Evolutionary conservation across 2,888 invertebrate species (phyloP), one percentile per base, ranked within the genome.

Genomic region (Sesamia inferens): DNA sequence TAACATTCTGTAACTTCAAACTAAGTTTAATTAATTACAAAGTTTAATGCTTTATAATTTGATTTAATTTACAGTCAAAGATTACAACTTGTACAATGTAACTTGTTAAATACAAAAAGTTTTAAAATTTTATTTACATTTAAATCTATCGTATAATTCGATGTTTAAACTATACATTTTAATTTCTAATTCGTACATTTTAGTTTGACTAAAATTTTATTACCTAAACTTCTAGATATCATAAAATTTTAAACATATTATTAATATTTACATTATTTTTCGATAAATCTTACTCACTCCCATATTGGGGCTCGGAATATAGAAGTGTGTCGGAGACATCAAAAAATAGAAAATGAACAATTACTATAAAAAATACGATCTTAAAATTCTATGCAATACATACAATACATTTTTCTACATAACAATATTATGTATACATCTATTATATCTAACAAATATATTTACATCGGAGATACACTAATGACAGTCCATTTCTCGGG

Each of bases 261-360:
- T 61, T 59, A 69, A 67, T 84, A 86, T 71, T 72, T 76, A 77
- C 71, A 78, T 82, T 59, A 58, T 77, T 74, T 79, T 79, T 85
- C 73, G 78, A 85, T 85, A 80, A 77, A 54, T 88, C 87, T 76
- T n/a, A 78, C 79, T 63, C 75, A 81, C 62, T 85, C 83, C 88
- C 85, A 90, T 90, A 92, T 90, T 89, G 84, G 92, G 92, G 92
- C 92, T 92, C 92, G 70, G 83, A 90, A 91, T 89, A 92, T 87
- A 86, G 90, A 90, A 89, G 78, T 82, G 76, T 69, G 85, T 78
- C 71, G 86, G 87, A 87, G 86, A 86, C 80, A 78, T 83, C 72
- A 76, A 66, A 73, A 72, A 71, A 14, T 68, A 5, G 6, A 58
- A 68, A 55, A 66, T 16, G 16, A 55, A 59, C 44, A 22, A 66